Base-by-base conservation (phyloP, 2,888 invertebrate genomes). In the Eristalinus aeneus region DNA sequence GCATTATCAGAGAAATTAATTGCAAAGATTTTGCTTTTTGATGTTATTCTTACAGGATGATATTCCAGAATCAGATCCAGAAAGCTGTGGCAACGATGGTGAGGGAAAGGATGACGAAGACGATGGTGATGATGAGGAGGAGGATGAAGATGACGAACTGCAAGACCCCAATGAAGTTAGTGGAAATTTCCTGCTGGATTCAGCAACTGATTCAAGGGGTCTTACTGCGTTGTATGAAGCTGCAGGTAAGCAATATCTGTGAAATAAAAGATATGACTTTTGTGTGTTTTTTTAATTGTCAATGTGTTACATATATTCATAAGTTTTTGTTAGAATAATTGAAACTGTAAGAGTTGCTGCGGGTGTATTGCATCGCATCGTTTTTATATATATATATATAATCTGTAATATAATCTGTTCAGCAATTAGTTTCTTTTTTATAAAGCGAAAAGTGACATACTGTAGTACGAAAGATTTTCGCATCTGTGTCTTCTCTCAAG, bases 171-270 rank as follows among this genome's bases (percentile, higher is more conserved):
- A 89, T 78, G 91, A 91, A 86, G 90, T 90, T 64, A 90, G 90
- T 58, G 91, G 91, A 20, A 91, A 91, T 88, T 93, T 92, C 80
- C 88, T 92, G 60, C 93, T 94, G 88, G 94, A 94, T 90, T 93
- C 94, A 36, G 90, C 90, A 64, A 90, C 90, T 64, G 92, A 92
- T 88, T 91, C 91, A 68, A 90, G 90, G 82, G 90, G 91, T 89
- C 95, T 99, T 84, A 98, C 98, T 93, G 98, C 98, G 88, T 94
- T 99, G 89, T 95, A 98, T 88, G 98, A 98, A 94, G 98, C 98
- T 91, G 98, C 98, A 91, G 95, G 93, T 92, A 90, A 89, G 88
- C 74, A 56, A 61, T 75, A 12, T 72, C 56, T 27, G 63, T 46
- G 6, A 34, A 27, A 27, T 5, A 27, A 27, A 3, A 27, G 5